phyloP scores from a whole-genome alignment of 2,113 vertebrate species.

The Odocoileus hemionus region DNA sequence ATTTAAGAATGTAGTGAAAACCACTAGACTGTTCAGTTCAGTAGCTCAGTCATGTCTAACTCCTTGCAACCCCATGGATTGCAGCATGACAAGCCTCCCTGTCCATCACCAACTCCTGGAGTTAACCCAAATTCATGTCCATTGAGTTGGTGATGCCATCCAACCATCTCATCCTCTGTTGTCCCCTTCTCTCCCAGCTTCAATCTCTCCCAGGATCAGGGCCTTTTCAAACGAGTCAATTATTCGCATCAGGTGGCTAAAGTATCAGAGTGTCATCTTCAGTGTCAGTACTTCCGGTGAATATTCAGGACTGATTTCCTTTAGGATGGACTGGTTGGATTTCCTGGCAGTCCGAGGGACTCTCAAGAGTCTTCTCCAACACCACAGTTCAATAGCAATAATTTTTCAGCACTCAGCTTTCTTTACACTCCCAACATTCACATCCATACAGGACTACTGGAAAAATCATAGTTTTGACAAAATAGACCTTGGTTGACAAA shows the following conservation, averaged over 20 bases:
- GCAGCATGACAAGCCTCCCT: neutral
- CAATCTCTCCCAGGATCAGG: neutral
- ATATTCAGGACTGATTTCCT: neutral
- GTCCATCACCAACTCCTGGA: neutral
- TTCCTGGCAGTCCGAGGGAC: neutral
- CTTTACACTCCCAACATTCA: neutral
- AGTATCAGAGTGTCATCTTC: neutral
- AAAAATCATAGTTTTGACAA: neutral
- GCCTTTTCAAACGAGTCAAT: neutral
- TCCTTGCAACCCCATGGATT: neutral
- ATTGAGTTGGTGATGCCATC: neutral
- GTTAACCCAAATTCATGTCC: neutral
- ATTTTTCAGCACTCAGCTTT: neutral
- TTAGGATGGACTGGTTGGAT: neutral
- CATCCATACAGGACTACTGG: neutral
- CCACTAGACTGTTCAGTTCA: neutral
- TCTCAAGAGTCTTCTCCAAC: neutral
- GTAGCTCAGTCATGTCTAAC: neutral
- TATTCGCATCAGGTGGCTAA: neutral
- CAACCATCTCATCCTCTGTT: neutral
- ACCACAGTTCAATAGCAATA: neutral
- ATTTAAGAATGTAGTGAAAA: neutral
- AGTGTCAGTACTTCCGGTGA: neutral
- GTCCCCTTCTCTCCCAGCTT: neutral
- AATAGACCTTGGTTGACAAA: neutral